phyloP scores from a whole-genome alignment of 1,140 invertebrate species.

The Megalopta genalis region DNA sequence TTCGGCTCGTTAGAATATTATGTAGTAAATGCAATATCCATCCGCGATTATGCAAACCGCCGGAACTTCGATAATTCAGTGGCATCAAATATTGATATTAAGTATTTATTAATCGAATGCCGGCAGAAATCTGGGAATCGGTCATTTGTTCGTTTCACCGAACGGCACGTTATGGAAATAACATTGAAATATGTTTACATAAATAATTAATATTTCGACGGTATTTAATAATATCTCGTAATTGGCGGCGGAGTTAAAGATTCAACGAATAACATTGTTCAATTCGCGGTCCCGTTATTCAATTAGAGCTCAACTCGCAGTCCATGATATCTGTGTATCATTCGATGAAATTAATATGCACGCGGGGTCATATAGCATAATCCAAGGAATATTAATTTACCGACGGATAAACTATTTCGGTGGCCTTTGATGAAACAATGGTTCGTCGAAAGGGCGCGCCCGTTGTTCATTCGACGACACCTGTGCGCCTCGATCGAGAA shows the following conservation, averaged over 20 bases:
- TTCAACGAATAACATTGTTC: not conserved
- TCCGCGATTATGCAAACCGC: no score
- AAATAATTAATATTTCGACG: conserved; percentile 4
- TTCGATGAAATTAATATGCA: not conserved
- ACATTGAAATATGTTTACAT: not conserved
- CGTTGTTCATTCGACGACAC: no score
- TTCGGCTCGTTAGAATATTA: no score
- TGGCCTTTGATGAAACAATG: no score
- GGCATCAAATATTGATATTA: not conserved
- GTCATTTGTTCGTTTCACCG: not conserved
- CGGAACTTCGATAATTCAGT: not conserved
- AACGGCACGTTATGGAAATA: not conserved
- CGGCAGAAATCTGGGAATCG: not conserved
- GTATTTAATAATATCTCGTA: not conserved
- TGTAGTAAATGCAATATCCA: no score
- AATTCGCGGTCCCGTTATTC: not conserved
- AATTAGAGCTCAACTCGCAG: not conserved
- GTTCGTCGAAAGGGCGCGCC: no score
- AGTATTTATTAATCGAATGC: conserved; percentile 8
- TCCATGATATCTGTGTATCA: not conserved
- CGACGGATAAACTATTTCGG: no score
- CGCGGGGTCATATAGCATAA: no score
- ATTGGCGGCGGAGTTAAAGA: not conserved
- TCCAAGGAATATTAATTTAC: no score
- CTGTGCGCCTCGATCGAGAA: no score